These are phyloP conservation scores for Drosophila paramelanica DNA, from an alignment of 2,888 invertebrate genomes.

Conservation along the genomic window DNA sequence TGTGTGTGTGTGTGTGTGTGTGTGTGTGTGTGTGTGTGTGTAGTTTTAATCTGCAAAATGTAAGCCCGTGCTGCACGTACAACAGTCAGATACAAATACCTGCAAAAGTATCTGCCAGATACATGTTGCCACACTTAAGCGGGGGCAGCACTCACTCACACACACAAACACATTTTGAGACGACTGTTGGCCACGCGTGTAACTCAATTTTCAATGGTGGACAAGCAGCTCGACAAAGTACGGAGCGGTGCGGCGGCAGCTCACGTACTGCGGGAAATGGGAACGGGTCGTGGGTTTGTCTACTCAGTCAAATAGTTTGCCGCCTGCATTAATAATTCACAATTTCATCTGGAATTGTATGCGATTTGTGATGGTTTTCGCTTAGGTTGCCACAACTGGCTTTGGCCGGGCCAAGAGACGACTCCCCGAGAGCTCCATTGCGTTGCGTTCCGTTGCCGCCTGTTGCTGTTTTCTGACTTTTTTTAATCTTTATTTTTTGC, in stretches of 20 bases:
- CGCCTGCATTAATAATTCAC: constrained; percentile 84
- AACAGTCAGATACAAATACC: constrained; percentile 63
- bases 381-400: constrained; percentile 56
- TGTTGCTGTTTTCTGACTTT: constrained; percentile 49
- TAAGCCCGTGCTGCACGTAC: constrained; percentile 73
- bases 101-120: constrained; percentile 71
- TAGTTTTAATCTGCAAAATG: constrained; percentile 76
- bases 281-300: constrained; percentile 70
- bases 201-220: constrained; percentile 81
- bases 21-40: constrained; percentile 6
- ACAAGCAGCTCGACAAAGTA: constrained; percentile 33
- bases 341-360: constrained; percentile 84
- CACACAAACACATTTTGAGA: constrained; percentile 13
- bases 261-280: constrained; percentile 43
- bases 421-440: constrained; percentile 21
- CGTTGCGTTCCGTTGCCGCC: constrained; percentile 31
- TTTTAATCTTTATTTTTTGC: constrained; percentile 26
- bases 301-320: constrained; percentile 80
- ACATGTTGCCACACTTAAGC: constrained; percentile 49
- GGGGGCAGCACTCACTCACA: constrained; percentile 51
- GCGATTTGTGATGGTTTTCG: constrained; percentile 83
- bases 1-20: too few species aligned
- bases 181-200: constrained; percentile 70
- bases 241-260: constrained; percentile 28
- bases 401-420: constrained; percentile 21